A percentile compares a stretch with the other conserved stretches of the same genome.
These are phyloP conservation scores for Ifrita kowaldi DNA, from an alignment of 2,113 vertebrate species.

Conservation along the genomic window DNA sequence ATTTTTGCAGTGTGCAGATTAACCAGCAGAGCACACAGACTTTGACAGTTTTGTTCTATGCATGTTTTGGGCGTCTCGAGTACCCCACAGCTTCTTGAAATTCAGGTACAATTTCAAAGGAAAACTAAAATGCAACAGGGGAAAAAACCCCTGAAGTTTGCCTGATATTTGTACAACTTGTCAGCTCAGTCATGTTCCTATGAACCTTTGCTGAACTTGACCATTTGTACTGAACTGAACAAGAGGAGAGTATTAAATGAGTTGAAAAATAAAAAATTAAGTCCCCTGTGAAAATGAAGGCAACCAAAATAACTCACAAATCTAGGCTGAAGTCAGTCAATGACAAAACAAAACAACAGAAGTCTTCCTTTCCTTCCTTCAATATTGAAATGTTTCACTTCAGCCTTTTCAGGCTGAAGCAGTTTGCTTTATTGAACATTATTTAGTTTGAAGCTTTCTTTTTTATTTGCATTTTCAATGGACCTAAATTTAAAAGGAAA, in stretches of 20 bases:
- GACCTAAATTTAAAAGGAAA: not conserved
- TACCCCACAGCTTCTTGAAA: not conserved
- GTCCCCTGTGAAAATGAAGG: not conserved
- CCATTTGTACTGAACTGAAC: not conserved
- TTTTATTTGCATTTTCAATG: not conserved
- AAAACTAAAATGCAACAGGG: not conserved
- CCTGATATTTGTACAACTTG: not conserved
- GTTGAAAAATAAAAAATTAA: not conserved
- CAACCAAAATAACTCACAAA: slow-evolving; percentile 16
- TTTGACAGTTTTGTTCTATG: not conserved
- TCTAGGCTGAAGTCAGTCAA: not conserved
- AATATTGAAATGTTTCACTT: not conserved
- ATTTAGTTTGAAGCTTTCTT: not conserved
- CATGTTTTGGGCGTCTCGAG: not conserved
- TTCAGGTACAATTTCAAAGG: not conserved
- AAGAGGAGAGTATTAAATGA: not conserved
- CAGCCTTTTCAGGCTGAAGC: not conserved
- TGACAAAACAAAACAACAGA: slow-evolving; percentile 13
- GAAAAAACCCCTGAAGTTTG: not conserved
- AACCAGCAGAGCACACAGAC: not conserved
- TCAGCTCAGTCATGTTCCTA: not conserved
- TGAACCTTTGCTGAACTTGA: not conserved
- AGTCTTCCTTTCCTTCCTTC: not conserved
- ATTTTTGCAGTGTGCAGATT: slow-evolving; percentile 1
- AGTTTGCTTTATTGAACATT: not conserved